Percentiles rank a stretch among this genome's conserved stretches.
Evolutionary conservation across 1,140 invertebrate genomes (phyloP).

Genomic region (Goniozus legneri): DNA sequence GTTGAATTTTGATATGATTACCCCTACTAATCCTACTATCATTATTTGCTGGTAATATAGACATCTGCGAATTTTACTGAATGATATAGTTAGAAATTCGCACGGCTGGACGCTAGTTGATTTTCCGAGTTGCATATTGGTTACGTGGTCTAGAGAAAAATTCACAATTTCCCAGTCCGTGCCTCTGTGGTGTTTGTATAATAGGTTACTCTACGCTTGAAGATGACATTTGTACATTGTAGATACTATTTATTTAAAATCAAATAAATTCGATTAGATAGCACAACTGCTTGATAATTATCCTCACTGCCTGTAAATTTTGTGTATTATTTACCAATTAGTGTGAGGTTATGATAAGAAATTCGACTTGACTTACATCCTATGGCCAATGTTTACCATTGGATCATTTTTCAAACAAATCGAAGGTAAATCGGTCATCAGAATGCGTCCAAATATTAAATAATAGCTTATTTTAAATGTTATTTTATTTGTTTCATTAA

Average conservation of each 20-base stretch:
- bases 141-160: conserved; percentile 20
- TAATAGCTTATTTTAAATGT: conserved; percentile 10
- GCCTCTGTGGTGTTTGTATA: conserved; percentile 48
- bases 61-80: no score
- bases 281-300: conserved; percentile 16
- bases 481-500: conserved; percentile 13
- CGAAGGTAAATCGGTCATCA: conserved; percentile 30
- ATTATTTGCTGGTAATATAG: no score
- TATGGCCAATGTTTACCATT: conserved; percentile 29
- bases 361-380: conserved; percentile 27
- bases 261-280: conserved; percentile 22
- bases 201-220: conserved; percentile 47
- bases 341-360: conserved; percentile 42
- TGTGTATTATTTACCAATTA: conserved; percentile 25
- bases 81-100: no score
- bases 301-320: conserved; percentile 7
- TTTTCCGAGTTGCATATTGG: no score
- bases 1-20: no score
- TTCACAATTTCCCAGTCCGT: conserved; percentile 34
- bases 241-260: conserved; percentile 30
- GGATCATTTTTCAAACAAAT: conserved; percentile 12
- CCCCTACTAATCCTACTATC: no score
- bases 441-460: conserved; percentile 11
- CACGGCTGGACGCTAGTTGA: no score
- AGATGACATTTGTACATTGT: conserved; percentile 46